These are phyloP conservation scores for Malaclemys terrapin DNA, from an alignment of 2,113 vertebrate species.

Conservation along the genomic window DNA sequence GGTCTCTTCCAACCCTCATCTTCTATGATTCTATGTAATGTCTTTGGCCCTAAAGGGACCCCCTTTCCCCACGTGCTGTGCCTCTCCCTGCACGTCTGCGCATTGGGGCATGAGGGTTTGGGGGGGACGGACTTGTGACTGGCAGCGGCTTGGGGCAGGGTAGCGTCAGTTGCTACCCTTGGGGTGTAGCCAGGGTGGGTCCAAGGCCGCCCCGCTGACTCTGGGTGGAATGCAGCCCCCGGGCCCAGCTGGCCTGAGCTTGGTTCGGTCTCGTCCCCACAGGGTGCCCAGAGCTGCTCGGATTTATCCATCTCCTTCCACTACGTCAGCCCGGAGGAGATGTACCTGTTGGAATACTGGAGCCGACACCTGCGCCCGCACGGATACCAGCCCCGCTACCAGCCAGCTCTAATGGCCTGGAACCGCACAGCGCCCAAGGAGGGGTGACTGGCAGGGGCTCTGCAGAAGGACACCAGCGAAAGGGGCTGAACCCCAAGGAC, in stretches of 20 bases:
- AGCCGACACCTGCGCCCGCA: constrained; percentile 79
- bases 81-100: too few relatives aligned
- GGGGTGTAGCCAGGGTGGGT: neutral
- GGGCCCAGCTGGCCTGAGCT: neutral
- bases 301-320: constrained; percentile 85
- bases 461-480: too few relatives aligned
- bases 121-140: neutral
- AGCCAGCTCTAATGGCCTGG: neutral
- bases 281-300: constrained; percentile 83
- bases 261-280: neutral
- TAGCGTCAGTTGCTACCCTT: neutral
- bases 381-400: constrained; percentile 62
- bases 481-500: too few relatives aligned
- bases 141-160: neutral
- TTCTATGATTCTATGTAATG: too few relatives aligned
- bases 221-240: neutral
- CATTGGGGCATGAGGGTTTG: neutral
- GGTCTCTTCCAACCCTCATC: too few relatives aligned
- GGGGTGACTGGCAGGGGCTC: neutral
- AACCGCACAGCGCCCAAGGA: neutral
- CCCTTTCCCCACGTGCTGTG: too few relatives aligned
- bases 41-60: too few relatives aligned
- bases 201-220: neutral
- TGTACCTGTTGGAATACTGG: constrained; percentile 81
- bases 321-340: constrained; percentile 76